phyloP scores from a whole-genome alignment of 2,888 invertebrate species.

The Pachydiplax longipennis region DNA sequence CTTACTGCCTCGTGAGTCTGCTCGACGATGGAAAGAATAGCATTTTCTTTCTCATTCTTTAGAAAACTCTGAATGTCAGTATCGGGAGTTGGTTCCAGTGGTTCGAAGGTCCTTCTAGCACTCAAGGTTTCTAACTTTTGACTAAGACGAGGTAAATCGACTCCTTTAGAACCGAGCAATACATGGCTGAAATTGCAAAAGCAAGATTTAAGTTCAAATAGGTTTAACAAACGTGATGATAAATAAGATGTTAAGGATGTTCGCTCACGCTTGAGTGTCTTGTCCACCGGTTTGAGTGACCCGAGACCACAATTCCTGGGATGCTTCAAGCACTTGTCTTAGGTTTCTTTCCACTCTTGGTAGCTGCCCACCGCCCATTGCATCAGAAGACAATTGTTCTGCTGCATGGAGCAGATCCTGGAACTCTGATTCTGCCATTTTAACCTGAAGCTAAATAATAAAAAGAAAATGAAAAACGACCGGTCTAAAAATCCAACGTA shows the following conservation, averaged over 20 bases:
- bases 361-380: slow-evolving; percentile 78
- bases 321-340: slow-evolving; percentile 90
- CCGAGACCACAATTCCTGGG: slow-evolving; percentile 85
- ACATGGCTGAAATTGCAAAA: slow-evolving; percentile 72
- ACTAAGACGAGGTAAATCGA: slow-evolving; percentile 91
- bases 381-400: slow-evolving; percentile 88
- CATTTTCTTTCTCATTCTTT: slow-evolving; percentile 93
- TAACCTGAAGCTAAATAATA: not conserved
- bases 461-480: not conserved
- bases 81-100: slow-evolving; percentile 88
- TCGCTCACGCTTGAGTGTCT: slow-evolving; percentile 88
- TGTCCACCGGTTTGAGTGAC: slow-evolving; percentile 84
- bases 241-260: slow-evolving; percentile 27
- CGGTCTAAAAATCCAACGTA: not conserved
- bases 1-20: slow-evolving; percentile 84
- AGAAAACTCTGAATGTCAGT: slow-evolving; percentile 90
- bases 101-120: slow-evolving; percentile 85
- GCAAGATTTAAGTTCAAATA: not conserved
- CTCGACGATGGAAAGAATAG: slow-evolving; percentile 88
- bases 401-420: slow-evolving; percentile 89
- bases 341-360: slow-evolving; percentile 83
- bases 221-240: not conserved
- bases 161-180: slow-evolving; percentile 88
- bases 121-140: slow-evolving; percentile 89
- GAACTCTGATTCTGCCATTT: slow-evolving; percentile 68